Evolutionary conservation across 2,113 vertebrate species (phyloP).

Genomic region (Strix uralensis): DNA sequence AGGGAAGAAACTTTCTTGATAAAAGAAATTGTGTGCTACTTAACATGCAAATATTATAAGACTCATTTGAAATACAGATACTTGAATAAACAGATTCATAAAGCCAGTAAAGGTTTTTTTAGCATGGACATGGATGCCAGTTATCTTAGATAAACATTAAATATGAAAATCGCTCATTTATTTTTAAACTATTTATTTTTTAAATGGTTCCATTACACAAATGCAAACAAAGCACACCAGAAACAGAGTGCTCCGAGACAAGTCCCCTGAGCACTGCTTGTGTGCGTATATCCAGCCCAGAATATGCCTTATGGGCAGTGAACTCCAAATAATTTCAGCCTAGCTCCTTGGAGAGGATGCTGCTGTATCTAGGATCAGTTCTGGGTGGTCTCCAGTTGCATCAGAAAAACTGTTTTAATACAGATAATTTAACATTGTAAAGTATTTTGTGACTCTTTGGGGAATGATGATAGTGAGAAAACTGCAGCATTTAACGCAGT

Average conservation of each 20-base stretch:
- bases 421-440: not conserved
- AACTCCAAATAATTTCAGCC: slow-evolving; percentile 18
- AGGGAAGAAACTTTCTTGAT: not conserved
- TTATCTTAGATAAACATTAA: slow-evolving; percentile 36
- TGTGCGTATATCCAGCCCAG: not conserved
- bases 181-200: slow-evolving; percentile 65
- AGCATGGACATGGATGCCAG: not conserved
- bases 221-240: slow-evolving; percentile 34
- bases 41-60: not conserved
- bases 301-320: not conserved
- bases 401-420: not conserved
- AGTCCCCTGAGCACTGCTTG: slow-evolving; percentile 26
- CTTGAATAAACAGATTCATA: slow-evolving; percentile 13
- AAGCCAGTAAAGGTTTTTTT: not conserved
- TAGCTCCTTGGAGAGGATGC: slow-evolving; percentile 18
- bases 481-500: not conserved
- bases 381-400: slow-evolving; percentile 51
- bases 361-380: not conserved
- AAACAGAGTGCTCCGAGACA: not conserved
- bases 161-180: slow-evolving; percentile 17
- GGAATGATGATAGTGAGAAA: not conserved
- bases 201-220: slow-evolving; percentile 44
- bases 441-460: not conserved
- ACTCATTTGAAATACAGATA: slow-evolving; percentile 21
- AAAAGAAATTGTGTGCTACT: not conserved